Base-by-base conservation (phyloP, 2,797 vertebrate species). In the Saxicola maurus region DNA sequence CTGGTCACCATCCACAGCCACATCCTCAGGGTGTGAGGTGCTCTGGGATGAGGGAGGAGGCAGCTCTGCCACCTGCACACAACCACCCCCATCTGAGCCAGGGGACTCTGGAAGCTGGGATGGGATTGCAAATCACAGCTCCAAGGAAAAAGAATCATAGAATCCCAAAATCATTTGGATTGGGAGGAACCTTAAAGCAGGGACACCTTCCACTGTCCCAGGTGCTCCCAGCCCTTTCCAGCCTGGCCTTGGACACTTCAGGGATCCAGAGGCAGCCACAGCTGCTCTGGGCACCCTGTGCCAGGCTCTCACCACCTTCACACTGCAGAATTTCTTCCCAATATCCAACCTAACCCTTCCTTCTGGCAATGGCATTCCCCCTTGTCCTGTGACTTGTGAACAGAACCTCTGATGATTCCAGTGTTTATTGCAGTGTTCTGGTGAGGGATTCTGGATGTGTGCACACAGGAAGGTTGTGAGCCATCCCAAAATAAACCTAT, bases 211-310 rank as follows among this genome's bases (percentile, higher is more conserved):
- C 46, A 24, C 40, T 2, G 0, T 2, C 11, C 33, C 76, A 60
- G n/a, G 12, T 0, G 46, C 18, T 86, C 67, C 60, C 5, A 73
- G 25, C 13, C 19, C 40, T 0, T 0, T 13, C 27, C 48, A 68
- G 0, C n/a, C 55, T 13, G 55, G 19, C 55, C 49, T 49, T 31
- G 69, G 17, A 0, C 62, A 37, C n/a, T 51, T 5, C 49, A 87
- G 69, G 62, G 37, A 43, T 61, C 46, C 46, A 48, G 62, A 31
- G 24, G 17, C 48, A 81, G 42, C 49, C 56, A 38, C 49, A 43
- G 55, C 31, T 68, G 0, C 62, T 74, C 55, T 61, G 35, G 19
- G 19, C 2, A 55, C 0, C 0, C 35, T 56, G 19, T 56, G 28
- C 31, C 69, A 87, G 56, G 42, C 40, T n/a, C n/a, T 67, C 0